Evolutionary conservation across 2,797 vertebrate species (phyloP).

Genomic region (Tokudaia muenninki): DNA sequence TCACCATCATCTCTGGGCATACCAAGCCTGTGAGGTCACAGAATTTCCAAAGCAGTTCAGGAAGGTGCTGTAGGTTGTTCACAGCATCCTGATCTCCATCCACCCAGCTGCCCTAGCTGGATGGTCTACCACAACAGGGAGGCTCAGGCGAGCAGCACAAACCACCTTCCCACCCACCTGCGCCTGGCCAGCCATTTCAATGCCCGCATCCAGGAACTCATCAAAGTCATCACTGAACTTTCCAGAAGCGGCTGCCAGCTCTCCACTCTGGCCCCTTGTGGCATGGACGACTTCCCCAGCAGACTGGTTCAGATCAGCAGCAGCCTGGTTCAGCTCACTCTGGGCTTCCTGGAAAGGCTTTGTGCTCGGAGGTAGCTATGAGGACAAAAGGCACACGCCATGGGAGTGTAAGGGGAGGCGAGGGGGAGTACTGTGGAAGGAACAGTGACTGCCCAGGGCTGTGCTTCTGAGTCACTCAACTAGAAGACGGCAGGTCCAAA

Average conservation of each 20-base stretch:
- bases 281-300: conserved; percentile 98
- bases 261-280: conserved; percentile 95
- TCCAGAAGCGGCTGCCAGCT: conserved; percentile 96
- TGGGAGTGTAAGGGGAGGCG: not conserved
- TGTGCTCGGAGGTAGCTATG: conserved; percentile 95
- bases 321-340: conserved; percentile 97
- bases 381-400: conserved; percentile 1
- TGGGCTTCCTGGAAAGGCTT: conserved; percentile 99
- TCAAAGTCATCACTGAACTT: conserved; percentile 99
- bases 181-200: conserved; percentile 99
- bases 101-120: not conserved
- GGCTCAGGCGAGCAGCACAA: not conserved
- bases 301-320: conserved; percentile 97
- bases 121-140: not conserved
- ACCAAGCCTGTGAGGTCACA: conserved; percentile 37
- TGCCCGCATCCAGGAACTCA: conserved; percentile 98
- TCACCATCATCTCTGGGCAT: not conserved
- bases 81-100: not conserved
- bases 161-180: conserved; percentile 89
- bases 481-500: not conserved
- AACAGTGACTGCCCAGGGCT: not conserved
- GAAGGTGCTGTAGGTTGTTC: not conserved
- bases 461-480: not conserved
- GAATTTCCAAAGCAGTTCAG: not conserved
- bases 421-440: not conserved